phyloP scores from a whole-genome alignment of 30 jellyfish, hydroid and myxozoan genomes.

The Hydra vulgaris region DNA sequence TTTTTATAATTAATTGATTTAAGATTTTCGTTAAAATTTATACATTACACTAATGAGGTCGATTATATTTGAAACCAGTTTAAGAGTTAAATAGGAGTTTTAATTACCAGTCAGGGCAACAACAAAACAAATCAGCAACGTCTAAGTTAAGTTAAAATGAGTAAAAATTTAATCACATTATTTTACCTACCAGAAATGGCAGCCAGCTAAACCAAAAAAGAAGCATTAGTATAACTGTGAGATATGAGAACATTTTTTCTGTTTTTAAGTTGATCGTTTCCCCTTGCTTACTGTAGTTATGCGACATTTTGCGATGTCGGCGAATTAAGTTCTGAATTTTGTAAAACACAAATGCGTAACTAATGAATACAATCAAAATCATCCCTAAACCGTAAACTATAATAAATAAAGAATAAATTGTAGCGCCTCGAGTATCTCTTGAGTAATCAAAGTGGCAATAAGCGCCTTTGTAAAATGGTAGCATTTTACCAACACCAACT shows the following conservation, averaged over 20 bases:
- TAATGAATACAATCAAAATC: conserved; percentile 46
- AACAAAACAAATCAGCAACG: too few species aligned
- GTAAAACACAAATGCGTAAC: conserved; percentile 60
- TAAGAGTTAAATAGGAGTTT: too few species aligned
- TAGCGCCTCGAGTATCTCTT: conserved; percentile 12
- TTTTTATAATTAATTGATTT: too few species aligned
- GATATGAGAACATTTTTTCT: conserved; percentile 69
- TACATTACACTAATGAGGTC: too few species aligned
- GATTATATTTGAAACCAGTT: too few species aligned
- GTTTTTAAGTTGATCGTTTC: conserved; percentile 54
- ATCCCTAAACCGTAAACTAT: conserved; percentile 46
- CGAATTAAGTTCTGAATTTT: conserved; percentile 59
- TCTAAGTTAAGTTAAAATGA: too few species aligned
- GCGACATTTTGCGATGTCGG: conserved; percentile 59
- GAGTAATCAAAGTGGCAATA: conserved; percentile 73
- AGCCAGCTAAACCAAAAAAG: conserved; percentile 91
- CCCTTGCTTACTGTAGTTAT: conserved; percentile 14
- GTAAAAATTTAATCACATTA: too few species aligned
- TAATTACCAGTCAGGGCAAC: too few species aligned
- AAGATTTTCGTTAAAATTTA: too few species aligned
- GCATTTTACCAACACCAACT: conserved; percentile 60
- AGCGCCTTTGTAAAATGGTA: conserved; percentile 66
- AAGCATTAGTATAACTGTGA: conserved; percentile 68
- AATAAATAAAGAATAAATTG: conserved; percentile 45
- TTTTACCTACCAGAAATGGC: conserved; percentile 88